Evolutionary conservation across 1,140 invertebrate species (phyloP).

Genomic region (Tenebrio molitor): DNA sequence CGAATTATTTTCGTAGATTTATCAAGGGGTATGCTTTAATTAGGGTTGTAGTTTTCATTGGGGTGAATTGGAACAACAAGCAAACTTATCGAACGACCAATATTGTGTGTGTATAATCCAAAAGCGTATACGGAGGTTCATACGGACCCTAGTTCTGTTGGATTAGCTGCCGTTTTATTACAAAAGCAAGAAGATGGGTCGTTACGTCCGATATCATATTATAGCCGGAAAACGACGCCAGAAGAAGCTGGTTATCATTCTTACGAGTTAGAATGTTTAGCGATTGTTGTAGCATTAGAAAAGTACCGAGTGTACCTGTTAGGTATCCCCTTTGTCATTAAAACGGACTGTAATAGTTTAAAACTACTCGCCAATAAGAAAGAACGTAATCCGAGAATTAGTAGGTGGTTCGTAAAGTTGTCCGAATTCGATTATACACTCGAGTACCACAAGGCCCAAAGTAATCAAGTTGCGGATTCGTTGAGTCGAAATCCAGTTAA

Average conservation of each 20-base stretch:
- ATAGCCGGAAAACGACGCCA: conserved; percentile 29
- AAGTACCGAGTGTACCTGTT: conserved; percentile 36
- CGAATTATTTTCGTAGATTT: conserved; percentile 62
- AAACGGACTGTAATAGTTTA: conserved; percentile 55
- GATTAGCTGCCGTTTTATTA: conserved; percentile 55
- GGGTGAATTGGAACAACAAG: conserved; percentile 53
- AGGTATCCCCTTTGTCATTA: conserved; percentile 47
- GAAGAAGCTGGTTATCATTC: conserved; percentile 36
- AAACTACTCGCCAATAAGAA: conserved; percentile 47
- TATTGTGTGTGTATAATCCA: conserved; percentile 56
- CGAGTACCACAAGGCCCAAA: conserved; percentile 50
- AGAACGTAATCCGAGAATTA: conserved; percentile 54
- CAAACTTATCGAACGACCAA: conserved; percentile 45
- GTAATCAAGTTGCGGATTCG: conserved; percentile 34
- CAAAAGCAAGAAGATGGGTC: conserved; percentile 46
- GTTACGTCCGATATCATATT: conserved; percentile 40
- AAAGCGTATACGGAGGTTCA: conserved; percentile 57
- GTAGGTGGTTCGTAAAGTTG: conserved; percentile 54
- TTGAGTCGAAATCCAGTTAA: conserved; percentile 51
- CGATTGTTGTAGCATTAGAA: conserved; percentile 39
- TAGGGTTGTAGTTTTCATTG: conserved; percentile 58
- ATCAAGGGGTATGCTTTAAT: conserved; percentile 59
- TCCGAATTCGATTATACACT: conserved; percentile 50
- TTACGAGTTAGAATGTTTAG: conserved; percentile 34
- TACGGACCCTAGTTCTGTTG: conserved; percentile 57